phyloP scores from a whole-genome alignment of 1,140 invertebrate genomes.

The Atta texana region DNA sequence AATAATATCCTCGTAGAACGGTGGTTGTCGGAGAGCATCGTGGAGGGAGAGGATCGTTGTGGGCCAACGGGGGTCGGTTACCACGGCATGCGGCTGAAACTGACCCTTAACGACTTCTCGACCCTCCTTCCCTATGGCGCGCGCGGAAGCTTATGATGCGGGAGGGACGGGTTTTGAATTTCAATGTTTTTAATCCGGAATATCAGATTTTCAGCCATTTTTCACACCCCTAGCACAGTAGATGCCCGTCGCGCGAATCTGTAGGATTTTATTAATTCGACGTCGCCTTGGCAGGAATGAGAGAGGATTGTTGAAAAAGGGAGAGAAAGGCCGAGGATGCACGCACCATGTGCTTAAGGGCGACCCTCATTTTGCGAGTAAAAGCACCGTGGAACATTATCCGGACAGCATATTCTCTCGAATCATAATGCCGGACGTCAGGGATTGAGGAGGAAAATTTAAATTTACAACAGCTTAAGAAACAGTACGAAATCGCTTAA shows the following conservation, averaged over 20 bases:
- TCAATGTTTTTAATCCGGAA: constrained; percentile 87
- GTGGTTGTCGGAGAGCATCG: constrained; percentile 68
- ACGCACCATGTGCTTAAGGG: constrained; percentile 58
- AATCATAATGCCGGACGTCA: constrained; percentile 45
- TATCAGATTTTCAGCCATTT: constrained; percentile 87
- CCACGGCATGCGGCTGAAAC: constrained; percentile 79
- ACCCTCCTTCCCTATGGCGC: constrained; percentile 66
- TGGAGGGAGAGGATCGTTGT: constrained; percentile 50
- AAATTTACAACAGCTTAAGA: constrained; percentile 30
- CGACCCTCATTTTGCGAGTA: constrained; percentile 64
- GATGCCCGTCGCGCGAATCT: constrained; percentile 75
- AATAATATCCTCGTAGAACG: constrained; percentile 83
- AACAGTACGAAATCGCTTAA: not conserved
- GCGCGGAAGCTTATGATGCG: constrained; percentile 54
- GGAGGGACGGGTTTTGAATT: constrained; percentile 86
- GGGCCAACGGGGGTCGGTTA: constrained; percentile 63
- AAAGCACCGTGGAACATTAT: constrained; percentile 62
- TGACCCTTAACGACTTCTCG: constrained; percentile 87
- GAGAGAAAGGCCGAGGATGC: constrained; percentile 24
- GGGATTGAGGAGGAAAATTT: constrained; percentile 17
- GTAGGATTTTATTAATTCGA: constrained; percentile 85
- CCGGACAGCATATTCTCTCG: constrained; percentile 74
- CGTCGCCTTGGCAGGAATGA: constrained; percentile 66
- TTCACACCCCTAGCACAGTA: constrained; percentile 81
- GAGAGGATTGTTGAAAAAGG: constrained; percentile 12